Evolutionary conservation across 2,888 invertebrate species (phyloP).

Genomic region (Andrena fulva): DNA sequence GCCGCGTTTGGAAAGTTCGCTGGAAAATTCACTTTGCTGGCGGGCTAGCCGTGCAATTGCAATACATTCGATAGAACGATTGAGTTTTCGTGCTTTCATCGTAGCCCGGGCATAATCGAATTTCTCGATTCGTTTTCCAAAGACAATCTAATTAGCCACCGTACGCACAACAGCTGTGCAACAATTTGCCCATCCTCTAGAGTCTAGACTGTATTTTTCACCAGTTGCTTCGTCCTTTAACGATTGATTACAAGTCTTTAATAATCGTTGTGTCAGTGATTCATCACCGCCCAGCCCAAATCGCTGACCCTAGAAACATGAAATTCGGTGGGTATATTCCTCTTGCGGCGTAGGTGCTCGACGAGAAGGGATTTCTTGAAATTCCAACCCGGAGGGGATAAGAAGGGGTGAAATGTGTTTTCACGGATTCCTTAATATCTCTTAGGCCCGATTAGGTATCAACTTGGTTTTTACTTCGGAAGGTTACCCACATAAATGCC

Average conservation of each 20-base stretch:
- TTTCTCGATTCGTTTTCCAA: slow-evolving; percentile 25
- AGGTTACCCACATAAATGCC: too few relatives aligned
- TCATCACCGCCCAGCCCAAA: too few relatives aligned
- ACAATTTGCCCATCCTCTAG: not conserved
- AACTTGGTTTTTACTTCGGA: too few relatives aligned
- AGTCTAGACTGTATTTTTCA: not conserved
- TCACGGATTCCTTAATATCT: too few relatives aligned
- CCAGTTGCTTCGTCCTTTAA: not conserved
- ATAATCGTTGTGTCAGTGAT: too few relatives aligned
- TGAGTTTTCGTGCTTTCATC: slow-evolving; percentile 51
- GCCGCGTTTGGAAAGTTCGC: slow-evolving; percentile 60
- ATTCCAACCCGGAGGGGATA: too few relatives aligned
- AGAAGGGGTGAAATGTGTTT: too few relatives aligned
- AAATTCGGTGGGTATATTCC: too few relatives aligned
- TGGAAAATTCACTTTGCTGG: slow-evolving; percentile 60
- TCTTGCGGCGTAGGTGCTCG: too few relatives aligned
- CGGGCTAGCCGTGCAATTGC: slow-evolving; percentile 44
- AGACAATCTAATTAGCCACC: not conserved
- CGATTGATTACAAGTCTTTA: not conserved
- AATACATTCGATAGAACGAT: slow-evolving; percentile 61
- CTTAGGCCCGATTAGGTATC: too few relatives aligned
- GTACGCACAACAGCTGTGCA: not conserved
- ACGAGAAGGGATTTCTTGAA: too few relatives aligned
- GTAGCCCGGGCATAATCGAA: slow-evolving; percentile 12
- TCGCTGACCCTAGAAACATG: too few relatives aligned